These are phyloP conservation scores for Mythimna pallens DNA, from an alignment of 2,888 invertebrate genomes.

Conservation along the genomic window DNA sequence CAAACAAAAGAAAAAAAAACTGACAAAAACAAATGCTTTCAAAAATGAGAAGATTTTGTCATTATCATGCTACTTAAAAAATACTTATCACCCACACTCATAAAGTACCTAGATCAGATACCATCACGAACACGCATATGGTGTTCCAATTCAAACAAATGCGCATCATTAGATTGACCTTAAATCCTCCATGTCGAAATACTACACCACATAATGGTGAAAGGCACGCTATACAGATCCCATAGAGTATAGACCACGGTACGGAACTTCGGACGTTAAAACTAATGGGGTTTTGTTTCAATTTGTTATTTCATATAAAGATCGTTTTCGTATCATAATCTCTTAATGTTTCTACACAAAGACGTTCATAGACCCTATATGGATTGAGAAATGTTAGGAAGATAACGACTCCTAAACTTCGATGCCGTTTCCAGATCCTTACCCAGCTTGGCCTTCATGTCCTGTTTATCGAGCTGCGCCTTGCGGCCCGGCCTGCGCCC, in stretches of 20 bases:
- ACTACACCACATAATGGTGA: slow-evolving; percentile 8
- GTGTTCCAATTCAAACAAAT: slow-evolving; percentile 20
- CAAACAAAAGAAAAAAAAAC: no score
- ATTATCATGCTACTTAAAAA: neutral
- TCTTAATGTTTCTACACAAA: no score
- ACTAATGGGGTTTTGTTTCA: neutral
- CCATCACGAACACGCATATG: slow-evolving; percentile 1
- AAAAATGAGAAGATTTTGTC: neutral
- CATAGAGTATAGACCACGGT: neutral
- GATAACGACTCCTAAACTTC: neutral
- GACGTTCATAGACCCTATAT: no score
- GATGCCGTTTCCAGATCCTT: slow-evolving; percentile 66
- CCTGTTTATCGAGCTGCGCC: slow-evolving; percentile 96
- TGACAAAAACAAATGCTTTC: neutral
- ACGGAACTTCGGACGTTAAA: neutral
- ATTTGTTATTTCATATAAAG: no score
- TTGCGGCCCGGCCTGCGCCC: slow-evolving; percentile 97
- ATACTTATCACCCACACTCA: neutral
- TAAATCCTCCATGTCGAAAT: slow-evolving; percentile 26
- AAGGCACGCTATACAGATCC: slow-evolving; percentile 8
- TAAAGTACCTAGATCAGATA: neutral
- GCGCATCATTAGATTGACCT: slow-evolving; percentile 32
- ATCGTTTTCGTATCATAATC: no score
- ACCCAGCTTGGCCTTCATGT: slow-evolving; percentile 98
- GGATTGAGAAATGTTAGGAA: neutral